A percentile compares a stretch with the other conserved stretches of the same genome.
Evolutionary conservation across 1,140 invertebrate species (phyloP).

Genomic region (Scylla paramamosain): DNA sequence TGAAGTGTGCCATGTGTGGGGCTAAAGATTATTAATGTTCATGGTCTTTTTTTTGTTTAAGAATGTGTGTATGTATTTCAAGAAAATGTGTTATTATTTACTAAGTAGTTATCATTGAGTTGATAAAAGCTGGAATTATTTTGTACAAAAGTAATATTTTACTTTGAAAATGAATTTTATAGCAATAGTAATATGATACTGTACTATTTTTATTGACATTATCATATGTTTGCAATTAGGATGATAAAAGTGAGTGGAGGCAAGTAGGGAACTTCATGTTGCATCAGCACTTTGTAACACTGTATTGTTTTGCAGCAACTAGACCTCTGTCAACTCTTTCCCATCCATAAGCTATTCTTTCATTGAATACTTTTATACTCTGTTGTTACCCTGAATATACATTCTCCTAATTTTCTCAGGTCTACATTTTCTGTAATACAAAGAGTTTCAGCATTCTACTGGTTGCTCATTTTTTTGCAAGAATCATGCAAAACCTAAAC

Average conservation of each 20-base stretch:
- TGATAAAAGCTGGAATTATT: not conserved
- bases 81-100: not conserved
- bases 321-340: too few relatives aligned
- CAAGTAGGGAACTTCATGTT: not conserved
- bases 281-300: too few relatives aligned
- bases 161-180: not conserved
- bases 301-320: too few relatives aligned
- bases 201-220: not conserved
- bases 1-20: not conserved
- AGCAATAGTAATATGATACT: not conserved
- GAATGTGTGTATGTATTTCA: not conserved
- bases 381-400: too few relatives aligned
- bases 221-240: not conserved
- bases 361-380: too few relatives aligned
- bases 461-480: not conserved
- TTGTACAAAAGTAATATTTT: not conserved
- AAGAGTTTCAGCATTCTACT: not conserved
- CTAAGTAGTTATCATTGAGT: not conserved
- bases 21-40: not conserved
- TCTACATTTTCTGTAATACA: too few relatives aligned
- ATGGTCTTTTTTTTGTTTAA: not conserved
- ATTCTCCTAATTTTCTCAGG: too few relatives aligned
- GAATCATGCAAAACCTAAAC: not conserved
- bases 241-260: not conserved
- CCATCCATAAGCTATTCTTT: too few relatives aligned